Conservation (phyloP, 2,888 invertebrate species). For the Parnassius smintheus region DNA sequence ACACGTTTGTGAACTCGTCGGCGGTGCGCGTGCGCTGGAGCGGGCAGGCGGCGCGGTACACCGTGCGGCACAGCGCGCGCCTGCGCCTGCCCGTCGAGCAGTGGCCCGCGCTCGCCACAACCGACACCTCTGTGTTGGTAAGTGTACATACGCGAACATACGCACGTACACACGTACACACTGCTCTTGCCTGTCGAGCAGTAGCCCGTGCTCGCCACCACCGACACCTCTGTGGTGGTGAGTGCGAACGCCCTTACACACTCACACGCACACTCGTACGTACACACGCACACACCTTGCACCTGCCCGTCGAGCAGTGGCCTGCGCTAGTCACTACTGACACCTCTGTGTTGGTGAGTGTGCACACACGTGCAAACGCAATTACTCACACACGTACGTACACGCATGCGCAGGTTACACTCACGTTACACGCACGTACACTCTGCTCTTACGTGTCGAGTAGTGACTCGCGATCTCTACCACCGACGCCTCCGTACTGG, state of each 20-base stretch:
- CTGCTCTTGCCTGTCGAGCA: too few species aligned
- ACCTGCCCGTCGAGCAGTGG: conserved; percentile 58
- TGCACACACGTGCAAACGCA: not conserved
- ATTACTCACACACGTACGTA: not conserved
- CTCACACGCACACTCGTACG: not conserved
- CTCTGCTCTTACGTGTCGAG: not conserved
- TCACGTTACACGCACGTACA: not conserved
- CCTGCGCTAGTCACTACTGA: conserved; percentile 46
- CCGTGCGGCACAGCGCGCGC: conserved; percentile 71
- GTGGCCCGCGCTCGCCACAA: conserved; percentile 62
- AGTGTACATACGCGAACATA: conserved; percentile 24
- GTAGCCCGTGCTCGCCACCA: too few species aligned
- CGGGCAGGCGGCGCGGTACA: conserved; percentile 56
- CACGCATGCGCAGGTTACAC: not conserved
- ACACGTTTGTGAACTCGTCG: conserved; percentile 50
- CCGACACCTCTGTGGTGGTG: too few species aligned
- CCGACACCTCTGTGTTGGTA: conserved; percentile 55
- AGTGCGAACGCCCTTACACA: not conserved
- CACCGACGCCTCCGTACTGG: too few species aligned
- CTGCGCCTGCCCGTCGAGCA: conserved; percentile 56
- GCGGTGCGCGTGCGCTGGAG: conserved; percentile 54
- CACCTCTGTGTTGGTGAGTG: conserved; percentile 53
- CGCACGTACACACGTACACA: too few species aligned
- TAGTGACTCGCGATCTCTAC: too few species aligned
- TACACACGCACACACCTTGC: not conserved